Conservation (phyloP, 1,140 invertebrate genomes). For the Rhynchophorus ferrugineus region DNA sequence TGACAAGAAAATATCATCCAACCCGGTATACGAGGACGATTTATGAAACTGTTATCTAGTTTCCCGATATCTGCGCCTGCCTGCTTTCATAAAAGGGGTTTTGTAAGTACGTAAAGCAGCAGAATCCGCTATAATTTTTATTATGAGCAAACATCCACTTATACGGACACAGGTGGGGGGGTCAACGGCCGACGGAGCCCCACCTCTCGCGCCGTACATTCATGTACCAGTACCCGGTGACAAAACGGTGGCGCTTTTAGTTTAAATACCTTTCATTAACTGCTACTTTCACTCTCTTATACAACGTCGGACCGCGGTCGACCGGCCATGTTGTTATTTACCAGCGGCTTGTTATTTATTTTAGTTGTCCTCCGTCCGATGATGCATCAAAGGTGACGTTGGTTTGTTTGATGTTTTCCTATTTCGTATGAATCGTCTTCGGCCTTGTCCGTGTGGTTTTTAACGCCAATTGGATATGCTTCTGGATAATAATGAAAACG, state of each 20-base stretch:
- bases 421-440: background rate
- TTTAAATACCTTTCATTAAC: slow-evolving; percentile 19
- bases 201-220: slow-evolving; percentile 13
- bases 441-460: no score
- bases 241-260: slow-evolving; percentile 17
- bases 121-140: slow-evolving; percentile 7
- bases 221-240: slow-evolving; percentile 17
- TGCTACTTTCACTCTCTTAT: slow-evolving; percentile 19
- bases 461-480: no score
- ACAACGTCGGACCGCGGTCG: background rate
- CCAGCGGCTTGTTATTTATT: background rate
- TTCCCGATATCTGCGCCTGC: background rate
- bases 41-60: no score
- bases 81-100: background rate
- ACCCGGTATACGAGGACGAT: no score
- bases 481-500: no score
- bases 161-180: slow-evolving; percentile 12
- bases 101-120: background rate
- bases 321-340: slow-evolving; percentile 1
- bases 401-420: background rate
- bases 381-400: background rate
- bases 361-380: background rate
- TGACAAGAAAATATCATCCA: no score
- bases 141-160: slow-evolving; percentile 9
- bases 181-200: slow-evolving; percentile 12